Conservation (phyloP, 2,797 vertebrate genomes). For the Nothura maculosa region DNA sequence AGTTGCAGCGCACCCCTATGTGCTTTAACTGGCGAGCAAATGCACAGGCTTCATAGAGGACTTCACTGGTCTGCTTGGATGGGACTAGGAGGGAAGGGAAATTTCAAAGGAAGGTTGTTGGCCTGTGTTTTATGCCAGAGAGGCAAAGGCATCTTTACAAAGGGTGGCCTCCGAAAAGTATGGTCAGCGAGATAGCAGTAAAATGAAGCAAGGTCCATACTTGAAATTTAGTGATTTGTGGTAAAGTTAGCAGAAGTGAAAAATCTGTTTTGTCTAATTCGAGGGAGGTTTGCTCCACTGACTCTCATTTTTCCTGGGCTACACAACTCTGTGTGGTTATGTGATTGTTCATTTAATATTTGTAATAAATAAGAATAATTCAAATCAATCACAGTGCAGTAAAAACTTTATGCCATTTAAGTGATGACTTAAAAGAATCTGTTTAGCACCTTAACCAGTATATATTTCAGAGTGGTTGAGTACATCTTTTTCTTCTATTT, state of each 20-base stretch:
- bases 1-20: not conserved
- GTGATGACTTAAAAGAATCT: not conserved
- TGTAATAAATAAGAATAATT: not conserved
- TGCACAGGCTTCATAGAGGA: not conserved
- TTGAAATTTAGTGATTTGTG: not conserved
- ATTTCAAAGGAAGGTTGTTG: not conserved
- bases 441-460: not conserved
- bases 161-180: not conserved
- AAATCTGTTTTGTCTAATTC: not conserved
- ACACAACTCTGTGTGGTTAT: not conserved
- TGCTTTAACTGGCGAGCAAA: not conserved
- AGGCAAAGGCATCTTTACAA: not conserved
- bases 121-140: not conserved
- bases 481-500: not conserved
- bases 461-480: not conserved
- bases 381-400: not conserved
- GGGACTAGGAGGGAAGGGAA: not conserved
- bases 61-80: not conserved
- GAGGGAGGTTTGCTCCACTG: not conserved
- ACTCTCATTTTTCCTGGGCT: not conserved
- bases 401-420: not conserved
- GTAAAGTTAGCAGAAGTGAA: not conserved
- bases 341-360: not conserved
- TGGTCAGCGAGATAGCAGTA: not conserved
- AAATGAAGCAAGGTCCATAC: not conserved